Evolutionary conservation across 2,888 invertebrate genomes (phyloP), one percentile per base, ranked within the genome.

Genomic region (Dasypogon diadema): DNA sequence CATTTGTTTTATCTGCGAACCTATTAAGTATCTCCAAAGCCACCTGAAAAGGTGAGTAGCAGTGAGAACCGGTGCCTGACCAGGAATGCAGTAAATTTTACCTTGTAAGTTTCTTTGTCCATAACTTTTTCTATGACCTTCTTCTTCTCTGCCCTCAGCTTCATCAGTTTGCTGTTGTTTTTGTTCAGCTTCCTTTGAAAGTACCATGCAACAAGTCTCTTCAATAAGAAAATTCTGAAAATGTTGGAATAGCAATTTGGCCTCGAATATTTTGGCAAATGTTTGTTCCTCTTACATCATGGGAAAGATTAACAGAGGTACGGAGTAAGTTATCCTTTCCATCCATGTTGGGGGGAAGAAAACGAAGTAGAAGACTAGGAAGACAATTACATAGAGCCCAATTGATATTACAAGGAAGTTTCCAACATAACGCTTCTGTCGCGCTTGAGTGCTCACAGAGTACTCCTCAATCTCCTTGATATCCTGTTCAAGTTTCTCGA

Each of bases 41-140:
- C 54, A 85, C 84, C 85, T 85, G 68, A 1, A 63, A 74, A 12
- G 16, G 16, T 30, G 8, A 30, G 30, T n/a, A n/a, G n/a, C n/a
- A n/a, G n/a, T n/a, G n/a, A n/a, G 1, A 12, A 12, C 37, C n/a
- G 37, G 37, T 37, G n/a, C n/a, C n/a, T n/a, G n/a, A n/a, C n/a
- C n/a, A n/a, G n/a, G n/a, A n/a, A n/a, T n/a, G n/a, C n/a, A n/a
- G n/a, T n/a, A n/a, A n/a, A n/a, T n/a, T n/a, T 79, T 81, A 92
- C 94, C 88, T 98, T 99, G 84, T 98, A 99, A 0, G 97, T 98
- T 87, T 99, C 98, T 42, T 93, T 98, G 83, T 99, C 98, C 92
- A 96, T 98, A 34, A 99, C 98, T 83, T 96, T 93, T 82, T 99
- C 97, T 75, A 99, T 87, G 79, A 98, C 92, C 84, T 93, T 92